Evolutionary conservation across 1,140 invertebrate species (phyloP).

Genomic region (Sycobia sp.): DNA sequence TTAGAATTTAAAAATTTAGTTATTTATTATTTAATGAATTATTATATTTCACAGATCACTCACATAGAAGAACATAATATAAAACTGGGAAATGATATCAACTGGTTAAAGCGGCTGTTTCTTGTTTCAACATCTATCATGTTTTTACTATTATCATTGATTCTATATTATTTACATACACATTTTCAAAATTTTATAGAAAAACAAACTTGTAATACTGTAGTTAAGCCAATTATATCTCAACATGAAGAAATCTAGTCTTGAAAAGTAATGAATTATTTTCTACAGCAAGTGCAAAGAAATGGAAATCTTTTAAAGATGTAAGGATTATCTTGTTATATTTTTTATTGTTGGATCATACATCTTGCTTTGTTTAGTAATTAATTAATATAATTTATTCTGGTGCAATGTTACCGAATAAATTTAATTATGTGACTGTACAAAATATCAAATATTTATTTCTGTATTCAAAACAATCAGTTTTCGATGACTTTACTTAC

Average conservation of each 20-base stretch:
- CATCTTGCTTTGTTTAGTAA: conserved; percentile 3
- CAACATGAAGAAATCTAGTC: conserved; percentile 32
- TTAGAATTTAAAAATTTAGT: too few species aligned
- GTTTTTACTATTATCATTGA: conserved; percentile 45
- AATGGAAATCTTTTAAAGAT: neutral
- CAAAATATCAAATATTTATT: neutral
- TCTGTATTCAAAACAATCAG: too few species aligned
- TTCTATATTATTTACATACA: conserved; percentile 38
- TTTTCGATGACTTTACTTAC: conserved; percentile 4
- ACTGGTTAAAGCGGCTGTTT: conserved; percentile 48
- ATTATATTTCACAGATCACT: conserved; percentile 43
- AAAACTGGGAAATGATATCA: conserved; percentile 48
- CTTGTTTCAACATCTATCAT: conserved; percentile 50
- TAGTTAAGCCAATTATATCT: neutral
- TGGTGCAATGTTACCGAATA: neutral
- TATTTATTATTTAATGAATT: neutral
- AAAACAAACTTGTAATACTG: neutral
- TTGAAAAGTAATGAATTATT: conserved; percentile 6
- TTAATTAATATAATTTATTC: neutral
- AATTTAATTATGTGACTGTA: neutral
- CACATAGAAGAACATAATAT: conserved; percentile 50
- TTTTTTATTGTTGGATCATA: conserved; percentile 5
- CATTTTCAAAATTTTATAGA: conserved; percentile 13
- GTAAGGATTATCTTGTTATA: conserved; percentile 3
- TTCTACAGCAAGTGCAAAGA: neutral